Base-by-base conservation (phyloP, 2,888 invertebrate species). In the Acrocera orbiculus region DNA sequence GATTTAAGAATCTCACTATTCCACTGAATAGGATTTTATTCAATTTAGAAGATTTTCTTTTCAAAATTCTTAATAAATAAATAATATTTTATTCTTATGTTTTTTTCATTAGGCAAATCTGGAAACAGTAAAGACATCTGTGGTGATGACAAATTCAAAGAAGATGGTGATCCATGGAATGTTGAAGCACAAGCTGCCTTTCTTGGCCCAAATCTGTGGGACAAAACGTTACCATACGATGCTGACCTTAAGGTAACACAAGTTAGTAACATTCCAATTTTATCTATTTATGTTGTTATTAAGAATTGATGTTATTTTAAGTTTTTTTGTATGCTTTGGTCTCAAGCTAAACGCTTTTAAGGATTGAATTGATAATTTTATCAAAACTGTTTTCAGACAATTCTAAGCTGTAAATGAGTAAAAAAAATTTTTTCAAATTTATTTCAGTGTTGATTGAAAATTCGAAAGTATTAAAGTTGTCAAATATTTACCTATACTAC, bases 121-220 rank as follows among this genome's bases (percentile, higher is more conserved):
- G 54, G 54, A 44, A 49, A 48, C 42, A 61, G 57, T 50, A 61
- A 61, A 51, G 59, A 59, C 47, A 60, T 60, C 48, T 61, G 61
- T 47, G 58, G 58, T 32, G 61, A 61, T 52, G 61, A 61, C 42
- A 72, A 71, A 61, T 76, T 75, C 58, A 82, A 81, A 62, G 81
- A 82, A 61, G 82, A 82, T 62, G 78, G 71, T 50, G 82, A 81
- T 64, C 70, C 85, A 46, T 85, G 86, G 82, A 76, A 76, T 55
- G 77, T 79, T 55, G 87, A 89, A 67, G 86, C 85, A 56, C 86
- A 87, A 63, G 82, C 90, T 46, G 92, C 92, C 59, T 92, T 92
- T 68, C 75, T 93, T 51, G 92, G 92, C 43, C 90, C 92, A 44
- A 90, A 85, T 62, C 69, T 93, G 43, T 93, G 92, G 92, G 90